A percentile compares a stretch with the other conserved stretches of the same genome.
Conservation (phyloP, 2,113 vertebrate genomes). For the Trogon surrucura region DNA sequence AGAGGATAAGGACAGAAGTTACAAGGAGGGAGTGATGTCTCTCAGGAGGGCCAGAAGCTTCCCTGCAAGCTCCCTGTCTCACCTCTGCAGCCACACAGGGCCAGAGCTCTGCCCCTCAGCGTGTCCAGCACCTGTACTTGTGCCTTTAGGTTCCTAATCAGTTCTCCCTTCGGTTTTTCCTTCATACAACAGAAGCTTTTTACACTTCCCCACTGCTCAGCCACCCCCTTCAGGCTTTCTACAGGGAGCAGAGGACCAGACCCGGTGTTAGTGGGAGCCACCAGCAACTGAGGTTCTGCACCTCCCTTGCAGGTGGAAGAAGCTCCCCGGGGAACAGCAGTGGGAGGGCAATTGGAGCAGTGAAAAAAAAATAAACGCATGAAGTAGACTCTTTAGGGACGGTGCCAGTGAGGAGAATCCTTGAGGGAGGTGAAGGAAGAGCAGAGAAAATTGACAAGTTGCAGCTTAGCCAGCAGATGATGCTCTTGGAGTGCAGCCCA, state of each 20-base stretch:
- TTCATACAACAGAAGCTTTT: background rate
- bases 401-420: background rate
- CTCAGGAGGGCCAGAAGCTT: background rate
- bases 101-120: background rate
- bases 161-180: background rate
- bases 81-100: background rate
- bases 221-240: background rate
- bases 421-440: background rate
- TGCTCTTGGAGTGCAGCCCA: conserved; percentile 12
- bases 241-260: background rate
- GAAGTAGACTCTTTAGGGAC: background rate
- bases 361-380: background rate
- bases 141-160: background rate
- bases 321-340: background rate
- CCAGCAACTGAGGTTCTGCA: background rate
- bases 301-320: background rate
- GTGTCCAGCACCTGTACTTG: background rate
- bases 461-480: background rate
- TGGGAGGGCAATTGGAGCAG: rapidly evolving
- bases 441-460: background rate
- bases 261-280: background rate
- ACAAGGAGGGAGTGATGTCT: background rate
- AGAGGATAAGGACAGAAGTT: background rate
- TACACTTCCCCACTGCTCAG: background rate
- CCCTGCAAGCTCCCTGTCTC: background rate